phyloP scores from a whole-genome alignment of 2,113 vertebrate species.

The Eleginops maclovinus region DNA sequence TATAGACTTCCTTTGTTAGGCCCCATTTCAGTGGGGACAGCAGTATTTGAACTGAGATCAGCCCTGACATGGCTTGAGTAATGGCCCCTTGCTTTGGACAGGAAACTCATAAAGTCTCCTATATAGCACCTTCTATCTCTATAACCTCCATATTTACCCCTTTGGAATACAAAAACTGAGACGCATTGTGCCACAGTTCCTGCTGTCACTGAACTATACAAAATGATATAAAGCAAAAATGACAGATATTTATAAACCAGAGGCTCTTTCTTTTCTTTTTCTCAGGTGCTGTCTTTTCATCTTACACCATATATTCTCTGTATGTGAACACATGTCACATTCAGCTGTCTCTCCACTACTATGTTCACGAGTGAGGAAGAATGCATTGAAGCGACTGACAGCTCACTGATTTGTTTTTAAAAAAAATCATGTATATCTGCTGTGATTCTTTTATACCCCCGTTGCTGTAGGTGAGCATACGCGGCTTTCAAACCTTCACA shows the following conservation, averaged over 20 bases:
- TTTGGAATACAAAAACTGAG: slow-evolving; percentile 37
- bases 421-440: slow-evolving; percentile 9
- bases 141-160: slow-evolving; percentile 28
- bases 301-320: not conserved
- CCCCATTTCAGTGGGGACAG: slow-evolving; percentile 23
- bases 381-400: slow-evolving; percentile 1
- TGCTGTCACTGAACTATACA: slow-evolving; percentile 13
- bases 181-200: slow-evolving; percentile 19
- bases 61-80: slow-evolving; percentile 52
- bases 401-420: slow-evolving; percentile 32
- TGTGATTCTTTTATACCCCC: not conserved
- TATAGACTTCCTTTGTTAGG: slow-evolving; percentile 41
- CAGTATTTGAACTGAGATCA: slow-evolving; percentile 39
- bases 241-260: slow-evolving; percentile 9
- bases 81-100: slow-evolving; percentile 44
- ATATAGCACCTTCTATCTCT: slow-evolving; percentile 22
- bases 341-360: not conserved
- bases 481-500: slow-evolving; percentile 14
- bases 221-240: slow-evolving; percentile 9
- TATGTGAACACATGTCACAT: not conserved
- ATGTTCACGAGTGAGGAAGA: not conserved
- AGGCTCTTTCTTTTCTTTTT: not conserved
- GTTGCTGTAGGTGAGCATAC: not conserved
- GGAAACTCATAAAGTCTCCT: slow-evolving; percentile 57
- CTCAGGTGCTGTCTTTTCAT: not conserved